phyloP scores from a whole-genome alignment of 1,140 invertebrate species.

The Drosophila nigrodunni region DNA sequence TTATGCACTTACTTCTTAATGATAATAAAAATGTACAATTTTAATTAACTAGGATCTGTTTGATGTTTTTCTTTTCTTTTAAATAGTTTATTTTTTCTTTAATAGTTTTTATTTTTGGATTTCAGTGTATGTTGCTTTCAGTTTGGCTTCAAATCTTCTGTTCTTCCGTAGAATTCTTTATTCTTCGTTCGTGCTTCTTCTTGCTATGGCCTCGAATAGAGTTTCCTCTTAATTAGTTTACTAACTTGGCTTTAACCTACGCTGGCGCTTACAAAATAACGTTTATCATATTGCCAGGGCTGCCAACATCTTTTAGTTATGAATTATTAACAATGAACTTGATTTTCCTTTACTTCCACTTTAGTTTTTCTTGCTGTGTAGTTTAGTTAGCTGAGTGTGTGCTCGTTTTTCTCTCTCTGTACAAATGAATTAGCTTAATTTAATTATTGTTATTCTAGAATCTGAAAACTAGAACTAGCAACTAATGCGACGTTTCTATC shows the following conservation, averaged over 20 bases:
- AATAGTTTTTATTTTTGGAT: constrained; percentile 12
- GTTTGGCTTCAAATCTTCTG: constrained; percentile 33
- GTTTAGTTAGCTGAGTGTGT: constrained; percentile 39
- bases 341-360: constrained; percentile 33
- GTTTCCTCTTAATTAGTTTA: constrained; percentile 41
- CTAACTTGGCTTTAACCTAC: constrained; percentile 26
- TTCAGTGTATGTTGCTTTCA: constrained; percentile 21
- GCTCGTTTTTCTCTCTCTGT: constrained; percentile 35
- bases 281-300: constrained; percentile 57
- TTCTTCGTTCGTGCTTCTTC: constrained; percentile 1
- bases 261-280: constrained; percentile 58
- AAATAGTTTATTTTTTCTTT: constrained; percentile 28
- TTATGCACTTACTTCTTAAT: constrained; percentile 69
- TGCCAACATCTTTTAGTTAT: constrained; percentile 43
- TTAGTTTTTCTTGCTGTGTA: constrained; percentile 16
- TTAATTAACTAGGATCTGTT: constrained; percentile 80
- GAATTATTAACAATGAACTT: constrained; percentile 80
- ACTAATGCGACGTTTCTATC: constrained; percentile 23
- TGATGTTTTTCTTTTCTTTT: constrained; percentile 46
- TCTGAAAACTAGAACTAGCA: constrained; percentile 27
- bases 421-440: constrained; percentile 48
- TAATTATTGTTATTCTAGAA: constrained; percentile 50
- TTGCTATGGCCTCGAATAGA: constrained; percentile 35
- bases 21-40: constrained; percentile 80
- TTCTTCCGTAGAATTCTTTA: not conserved